Evolutionary conservation across 2,888 invertebrate species (phyloP).

Genomic region (Troides helena): DNA sequence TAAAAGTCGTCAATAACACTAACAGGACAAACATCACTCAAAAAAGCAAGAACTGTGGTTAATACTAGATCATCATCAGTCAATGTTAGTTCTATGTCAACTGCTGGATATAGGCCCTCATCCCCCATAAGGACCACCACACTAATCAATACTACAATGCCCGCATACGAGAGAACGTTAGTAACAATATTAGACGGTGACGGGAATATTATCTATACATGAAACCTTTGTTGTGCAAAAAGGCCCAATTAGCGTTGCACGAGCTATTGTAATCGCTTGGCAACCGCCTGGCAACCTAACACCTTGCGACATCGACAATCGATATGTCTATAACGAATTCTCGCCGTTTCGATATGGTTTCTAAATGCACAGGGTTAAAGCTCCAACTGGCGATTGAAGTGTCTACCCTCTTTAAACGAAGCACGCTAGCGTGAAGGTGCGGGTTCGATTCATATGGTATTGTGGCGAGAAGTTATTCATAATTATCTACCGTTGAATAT

Average conservation of each 20-base stretch:
- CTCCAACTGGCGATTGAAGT: slow-evolving; percentile 13
- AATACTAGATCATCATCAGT: too few relatives aligned
- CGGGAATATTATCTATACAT: background rate
- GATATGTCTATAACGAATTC: slow-evolving; percentile 33
- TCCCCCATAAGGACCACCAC: too few relatives aligned
- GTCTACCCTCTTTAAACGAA: slow-evolving; percentile 24
- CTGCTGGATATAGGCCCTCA: too few relatives aligned
- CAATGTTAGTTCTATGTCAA: too few relatives aligned
- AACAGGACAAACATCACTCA: too few relatives aligned
- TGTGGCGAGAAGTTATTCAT: slow-evolving; percentile 12
- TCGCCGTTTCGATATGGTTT: slow-evolving; percentile 20
- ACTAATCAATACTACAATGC: too few relatives aligned
- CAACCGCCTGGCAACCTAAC: slow-evolving; percentile 37
- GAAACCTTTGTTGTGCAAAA: slow-evolving; percentile 16
- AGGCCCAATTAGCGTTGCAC: slow-evolving; percentile 15
- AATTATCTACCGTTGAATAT: background rate
- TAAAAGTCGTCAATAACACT: too few relatives aligned
- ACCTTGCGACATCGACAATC: slow-evolving; percentile 34
- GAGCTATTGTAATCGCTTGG: slow-evolving; percentile 6
- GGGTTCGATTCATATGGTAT: slow-evolving; percentile 15
- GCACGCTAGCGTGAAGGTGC: slow-evolving; percentile 28
- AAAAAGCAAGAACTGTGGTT: too few relatives aligned
- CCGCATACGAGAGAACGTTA: too few relatives aligned
- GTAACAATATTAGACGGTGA: too few relatives aligned
- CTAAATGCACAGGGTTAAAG: slow-evolving; percentile 19